Conservation (phyloP, 2,797 vertebrate species). For the Darevskia nairensis region DNA sequence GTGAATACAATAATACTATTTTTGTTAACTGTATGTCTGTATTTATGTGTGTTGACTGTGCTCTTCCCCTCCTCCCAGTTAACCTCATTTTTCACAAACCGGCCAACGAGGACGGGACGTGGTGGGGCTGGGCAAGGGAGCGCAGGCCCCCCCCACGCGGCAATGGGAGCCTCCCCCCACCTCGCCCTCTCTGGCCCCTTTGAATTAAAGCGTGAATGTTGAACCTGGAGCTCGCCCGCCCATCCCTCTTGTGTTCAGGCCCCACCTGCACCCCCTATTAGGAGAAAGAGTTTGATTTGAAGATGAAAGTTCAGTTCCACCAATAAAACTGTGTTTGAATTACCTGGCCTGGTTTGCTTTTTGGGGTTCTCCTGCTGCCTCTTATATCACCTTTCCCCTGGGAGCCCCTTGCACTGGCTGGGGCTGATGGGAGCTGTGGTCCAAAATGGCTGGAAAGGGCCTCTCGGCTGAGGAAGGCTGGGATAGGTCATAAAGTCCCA, state of each 20-base stretch:
- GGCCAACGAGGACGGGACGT: neutral
- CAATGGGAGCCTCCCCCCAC: neutral
- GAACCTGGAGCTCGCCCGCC: constrained; percentile 50
- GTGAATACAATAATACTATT: constrained; percentile 85
- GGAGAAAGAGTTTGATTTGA: constrained; percentile 72
- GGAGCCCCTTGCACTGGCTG: too few species aligned
- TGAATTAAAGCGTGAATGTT: constrained; percentile 32
- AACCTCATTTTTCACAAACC: neutral
- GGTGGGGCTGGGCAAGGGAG: neutral
- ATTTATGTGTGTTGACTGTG: constrained; percentile 80
- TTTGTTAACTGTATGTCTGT: constrained; percentile 84
- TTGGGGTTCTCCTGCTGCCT: neutral
- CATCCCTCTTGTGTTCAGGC: neutral
- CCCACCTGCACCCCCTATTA: constrained; percentile 54
- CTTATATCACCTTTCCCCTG: too few species aligned
- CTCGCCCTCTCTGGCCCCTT: constrained; percentile 42
- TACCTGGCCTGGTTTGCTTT: neutral
- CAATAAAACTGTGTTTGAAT: constrained; percentile 79
- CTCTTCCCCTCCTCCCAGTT: constrained; percentile 51
- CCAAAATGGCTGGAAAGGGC: too few species aligned
- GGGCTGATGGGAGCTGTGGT: too few species aligned
- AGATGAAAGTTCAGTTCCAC: constrained; percentile 77
- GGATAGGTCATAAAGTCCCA: neutral
- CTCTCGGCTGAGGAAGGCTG: too few species aligned
- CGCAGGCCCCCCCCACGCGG: neutral